Conservation (phyloP, 2,797 vertebrate species). For the Eospalax fontanierii region DNA sequence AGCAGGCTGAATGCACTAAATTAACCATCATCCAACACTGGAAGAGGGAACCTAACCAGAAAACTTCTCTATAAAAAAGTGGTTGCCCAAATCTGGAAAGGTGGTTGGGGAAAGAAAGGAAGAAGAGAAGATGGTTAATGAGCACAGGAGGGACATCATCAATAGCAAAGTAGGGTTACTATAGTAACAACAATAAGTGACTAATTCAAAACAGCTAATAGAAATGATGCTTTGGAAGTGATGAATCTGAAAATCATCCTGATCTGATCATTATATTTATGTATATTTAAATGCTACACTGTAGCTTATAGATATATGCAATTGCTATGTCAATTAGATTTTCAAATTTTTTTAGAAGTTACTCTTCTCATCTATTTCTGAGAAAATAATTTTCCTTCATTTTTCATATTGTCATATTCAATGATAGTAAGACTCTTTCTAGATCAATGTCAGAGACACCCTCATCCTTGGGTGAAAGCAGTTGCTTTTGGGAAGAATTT, state of each 20-base stretch:
- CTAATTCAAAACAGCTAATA: slow-evolving; percentile 3
- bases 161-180: neutral
- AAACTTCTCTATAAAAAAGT: neutral
- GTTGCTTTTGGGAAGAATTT: slow-evolving; percentile 1
- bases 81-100: neutral
- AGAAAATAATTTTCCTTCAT: slow-evolving; percentile 57
- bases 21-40: neutral
- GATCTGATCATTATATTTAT: neutral
- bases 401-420: slow-evolving; percentile 39
- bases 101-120: neutral
- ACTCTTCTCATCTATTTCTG: slow-evolving; percentile 46
- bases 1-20: neutral
- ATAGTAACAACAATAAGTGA: neutral
- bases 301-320: neutral
- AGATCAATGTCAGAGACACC: slow-evolving; percentile 55
- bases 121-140: neutral
- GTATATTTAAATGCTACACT: neutral
- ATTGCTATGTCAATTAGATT: neutral
- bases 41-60: neutral
- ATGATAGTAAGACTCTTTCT: neutral
- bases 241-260: neutral
- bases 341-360: slow-evolving; percentile 6
- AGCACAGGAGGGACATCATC: neutral
- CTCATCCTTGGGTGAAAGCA: slow-evolving; percentile 24
- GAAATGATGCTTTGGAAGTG: neutral